Percentiles rank a stretch among this genome's conserved stretches.
These are phyloP conservation scores for Microhierax caerulescens DNA, from an alignment of 2,797 vertebrate genomes.

Conservation along the genomic window DNA sequence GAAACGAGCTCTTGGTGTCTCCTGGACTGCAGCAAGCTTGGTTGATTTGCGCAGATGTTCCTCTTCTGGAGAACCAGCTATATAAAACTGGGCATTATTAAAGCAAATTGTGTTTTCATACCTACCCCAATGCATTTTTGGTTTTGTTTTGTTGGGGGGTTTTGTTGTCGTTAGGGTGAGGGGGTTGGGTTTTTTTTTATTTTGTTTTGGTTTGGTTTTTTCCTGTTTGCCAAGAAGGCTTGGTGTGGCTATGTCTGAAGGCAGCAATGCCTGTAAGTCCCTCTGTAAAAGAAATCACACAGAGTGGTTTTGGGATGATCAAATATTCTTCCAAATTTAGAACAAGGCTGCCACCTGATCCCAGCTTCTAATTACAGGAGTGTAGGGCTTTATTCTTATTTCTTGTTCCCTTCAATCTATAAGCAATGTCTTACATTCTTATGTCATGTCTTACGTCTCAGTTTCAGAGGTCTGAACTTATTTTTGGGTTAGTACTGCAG, in stretches of 20 bases:
- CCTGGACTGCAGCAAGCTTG: background rate
- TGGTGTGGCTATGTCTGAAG: background rate
- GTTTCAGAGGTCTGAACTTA: background rate
- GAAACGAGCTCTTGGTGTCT: background rate
- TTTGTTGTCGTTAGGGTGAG: no score
- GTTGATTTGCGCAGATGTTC: background rate
- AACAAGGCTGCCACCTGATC: background rate
- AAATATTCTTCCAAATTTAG: background rate
- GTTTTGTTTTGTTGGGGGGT: background rate
- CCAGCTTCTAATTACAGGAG: background rate
- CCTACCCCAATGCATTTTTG: fast-evolving
- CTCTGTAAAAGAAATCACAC: background rate
- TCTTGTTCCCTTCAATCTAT: background rate
- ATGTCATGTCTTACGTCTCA: background rate
- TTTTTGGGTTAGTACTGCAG: background rate
- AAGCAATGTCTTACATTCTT: background rate
- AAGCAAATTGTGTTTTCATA: background rate
- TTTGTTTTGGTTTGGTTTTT: no score
- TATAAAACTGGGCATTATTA: background rate
- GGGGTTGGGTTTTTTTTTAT: no score
- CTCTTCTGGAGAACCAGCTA: background rate
- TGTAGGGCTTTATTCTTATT: background rate
- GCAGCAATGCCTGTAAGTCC: background rate
- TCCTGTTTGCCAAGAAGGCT: background rate
- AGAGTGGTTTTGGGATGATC: background rate